A percentile compares a stretch with the other conserved stretches of the same genome.
Conservation (phyloP, 2,797 vertebrate genomes). For the Tamandua tetradactyla region DNA sequence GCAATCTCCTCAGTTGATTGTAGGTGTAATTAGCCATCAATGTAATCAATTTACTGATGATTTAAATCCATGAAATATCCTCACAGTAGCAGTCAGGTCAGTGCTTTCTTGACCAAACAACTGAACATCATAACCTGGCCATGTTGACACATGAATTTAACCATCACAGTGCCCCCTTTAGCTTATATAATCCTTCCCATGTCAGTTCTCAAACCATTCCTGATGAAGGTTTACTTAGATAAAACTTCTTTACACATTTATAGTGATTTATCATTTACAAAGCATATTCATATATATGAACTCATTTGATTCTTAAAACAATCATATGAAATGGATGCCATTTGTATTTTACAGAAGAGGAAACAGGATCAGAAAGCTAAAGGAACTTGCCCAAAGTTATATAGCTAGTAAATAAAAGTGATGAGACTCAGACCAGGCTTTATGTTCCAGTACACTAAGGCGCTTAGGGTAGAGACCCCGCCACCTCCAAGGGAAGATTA, state of each 20-base stretch:
- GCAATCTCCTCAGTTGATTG: too few relatives aligned
- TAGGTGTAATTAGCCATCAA: too few relatives aligned
- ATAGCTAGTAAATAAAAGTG: neutral
- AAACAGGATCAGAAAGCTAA: neutral
- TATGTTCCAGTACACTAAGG: neutral
- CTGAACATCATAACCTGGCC: too few relatives aligned
- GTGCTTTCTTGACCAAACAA: too few relatives aligned
- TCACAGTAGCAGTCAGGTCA: too few relatives aligned
- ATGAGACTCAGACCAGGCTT: neutral
- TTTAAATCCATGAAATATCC: too few relatives aligned
- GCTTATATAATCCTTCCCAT: neutral
- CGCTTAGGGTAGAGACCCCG: neutral
- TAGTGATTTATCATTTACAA: neutral
- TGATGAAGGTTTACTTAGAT: neutral
- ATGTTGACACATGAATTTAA: too few relatives aligned
- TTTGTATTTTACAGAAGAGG: neutral
- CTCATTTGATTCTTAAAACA: neutral
- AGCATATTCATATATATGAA: too few relatives aligned
- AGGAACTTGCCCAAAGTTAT: neutral
- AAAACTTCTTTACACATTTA: neutral
- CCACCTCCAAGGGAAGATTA: neutral
- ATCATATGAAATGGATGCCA: neutral
- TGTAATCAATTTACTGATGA: too few relatives aligned
- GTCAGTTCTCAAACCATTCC: neutral
- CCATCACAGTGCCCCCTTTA: neutral